Percentiles rank a stretch among this genome's conserved stretches.
Conservation (phyloP, 2,888 invertebrate genomes). For the Eueremaeus valkanovi region DNA sequence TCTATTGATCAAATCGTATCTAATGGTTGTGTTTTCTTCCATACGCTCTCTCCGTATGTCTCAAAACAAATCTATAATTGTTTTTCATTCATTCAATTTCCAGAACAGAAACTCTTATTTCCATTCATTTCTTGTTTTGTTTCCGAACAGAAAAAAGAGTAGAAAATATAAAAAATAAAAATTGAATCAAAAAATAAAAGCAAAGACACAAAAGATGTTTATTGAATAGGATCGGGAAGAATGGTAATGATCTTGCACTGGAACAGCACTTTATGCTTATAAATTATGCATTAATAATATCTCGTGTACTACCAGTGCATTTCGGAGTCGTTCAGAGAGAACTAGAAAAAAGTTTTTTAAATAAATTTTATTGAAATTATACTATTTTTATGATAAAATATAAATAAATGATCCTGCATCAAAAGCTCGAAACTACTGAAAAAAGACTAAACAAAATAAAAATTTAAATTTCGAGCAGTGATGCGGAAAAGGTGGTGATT, state of each 20-base stretch:
- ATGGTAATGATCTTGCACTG: background rate
- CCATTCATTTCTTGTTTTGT: background rate
- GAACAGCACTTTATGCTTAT: background rate
- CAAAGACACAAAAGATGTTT: background rate
- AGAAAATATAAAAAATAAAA: background rate
- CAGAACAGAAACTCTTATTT: background rate
- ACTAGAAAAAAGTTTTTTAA: background rate
- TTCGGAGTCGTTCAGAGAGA: background rate
- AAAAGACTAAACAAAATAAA: too few species aligned
- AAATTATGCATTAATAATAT: constrained; percentile 8
- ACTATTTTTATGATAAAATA: background rate
- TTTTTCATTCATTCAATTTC: background rate
- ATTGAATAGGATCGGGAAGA: background rate
- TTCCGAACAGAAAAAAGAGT: too few species aligned
- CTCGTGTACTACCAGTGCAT: constrained; percentile 1
- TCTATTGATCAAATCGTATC: background rate
- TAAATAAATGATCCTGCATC: background rate
- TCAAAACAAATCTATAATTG: background rate
- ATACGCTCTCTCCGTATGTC: background rate
- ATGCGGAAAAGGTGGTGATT: too few species aligned
- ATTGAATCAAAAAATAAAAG: background rate
- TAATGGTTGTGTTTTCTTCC: background rate
- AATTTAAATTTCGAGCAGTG: too few species aligned
- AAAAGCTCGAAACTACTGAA: too few species aligned
- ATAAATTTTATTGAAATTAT: background rate